phyloP scores from a whole-genome alignment of 2,113 vertebrate species.

The Tauraco erythrolophus region DNA sequence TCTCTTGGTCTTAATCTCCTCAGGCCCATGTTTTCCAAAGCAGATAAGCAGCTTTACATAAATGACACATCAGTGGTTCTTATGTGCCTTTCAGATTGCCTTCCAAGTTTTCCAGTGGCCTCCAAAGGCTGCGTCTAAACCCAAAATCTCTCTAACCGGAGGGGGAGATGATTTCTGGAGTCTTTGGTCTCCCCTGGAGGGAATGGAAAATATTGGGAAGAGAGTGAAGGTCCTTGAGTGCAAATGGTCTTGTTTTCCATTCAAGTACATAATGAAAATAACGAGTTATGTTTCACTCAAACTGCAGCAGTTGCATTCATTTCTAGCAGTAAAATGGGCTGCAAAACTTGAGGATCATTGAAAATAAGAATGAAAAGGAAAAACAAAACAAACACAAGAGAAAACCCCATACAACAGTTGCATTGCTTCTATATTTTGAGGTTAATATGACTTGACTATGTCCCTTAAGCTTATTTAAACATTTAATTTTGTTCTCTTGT shows the following conservation, averaged over 20 bases:
- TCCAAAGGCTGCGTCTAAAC: neutral
- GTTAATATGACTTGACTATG: neutral
- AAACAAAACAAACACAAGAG: neutral
- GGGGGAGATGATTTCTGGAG: neutral
- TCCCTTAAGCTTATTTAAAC: slow-evolving; percentile 56
- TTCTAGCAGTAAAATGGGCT: neutral
- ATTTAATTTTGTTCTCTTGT: slow-evolving; percentile 36
- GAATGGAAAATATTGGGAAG: neutral
- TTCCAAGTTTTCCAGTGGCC: neutral
- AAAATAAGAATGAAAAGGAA: neutral
- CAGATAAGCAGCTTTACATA: neutral
- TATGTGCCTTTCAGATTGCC: neutral
- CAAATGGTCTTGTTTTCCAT: neutral
- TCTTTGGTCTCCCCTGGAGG: neutral
- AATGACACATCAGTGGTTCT: neutral
- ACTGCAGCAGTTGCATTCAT: neutral
- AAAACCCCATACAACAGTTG: neutral
- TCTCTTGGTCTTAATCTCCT: neutral
- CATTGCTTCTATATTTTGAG: neutral
- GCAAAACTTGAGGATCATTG: neutral
- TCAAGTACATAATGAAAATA: neutral
- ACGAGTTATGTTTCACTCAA: neutral
- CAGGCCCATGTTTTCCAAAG: neutral
- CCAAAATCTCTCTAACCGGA: neutral
- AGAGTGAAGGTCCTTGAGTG: neutral